Conservation (phyloP, 2,888 invertebrate species). For the Bombylius major region DNA sequence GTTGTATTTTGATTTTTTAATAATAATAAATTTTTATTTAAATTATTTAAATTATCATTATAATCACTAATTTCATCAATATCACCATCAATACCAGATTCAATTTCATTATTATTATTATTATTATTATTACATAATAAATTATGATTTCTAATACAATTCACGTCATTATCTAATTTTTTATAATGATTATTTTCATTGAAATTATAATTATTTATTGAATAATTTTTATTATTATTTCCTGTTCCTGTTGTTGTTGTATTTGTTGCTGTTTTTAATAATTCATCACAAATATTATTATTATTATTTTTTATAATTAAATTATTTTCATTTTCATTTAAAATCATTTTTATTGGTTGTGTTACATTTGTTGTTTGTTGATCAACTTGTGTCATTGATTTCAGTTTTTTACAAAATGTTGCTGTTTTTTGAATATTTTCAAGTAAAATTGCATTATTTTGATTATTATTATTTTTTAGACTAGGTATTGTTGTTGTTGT, state of each 20-base stretch:
- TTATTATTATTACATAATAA: constrained; percentile 1
- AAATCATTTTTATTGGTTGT: too few relatives aligned
- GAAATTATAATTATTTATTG: not conserved
- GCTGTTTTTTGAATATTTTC: constrained; percentile 6
- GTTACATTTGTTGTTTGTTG: too few relatives aligned
- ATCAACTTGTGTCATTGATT: constrained; percentile 6
- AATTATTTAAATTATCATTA: constrained; percentile 16
- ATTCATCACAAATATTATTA: too few relatives aligned
- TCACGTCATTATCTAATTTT: not conserved
- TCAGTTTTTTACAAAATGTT: constrained; percentile 18
- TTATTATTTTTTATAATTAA: too few relatives aligned
- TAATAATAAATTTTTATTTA: not conserved
- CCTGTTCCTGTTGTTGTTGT: constrained; percentile 5
- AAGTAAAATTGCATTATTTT: constrained; percentile 1
- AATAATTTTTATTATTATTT: not conserved
- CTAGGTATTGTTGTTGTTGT: constrained; percentile 12
- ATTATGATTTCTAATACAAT: not conserved
- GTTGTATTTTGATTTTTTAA: constrained; percentile 6
- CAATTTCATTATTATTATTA: constrained; percentile 15
- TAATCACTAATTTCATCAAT: constrained; percentile 13
- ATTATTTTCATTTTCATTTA: too few relatives aligned
- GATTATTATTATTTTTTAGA: not conserved
- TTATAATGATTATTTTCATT: constrained; percentile 2
- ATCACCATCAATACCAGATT: constrained; percentile 18
- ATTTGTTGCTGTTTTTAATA: too few relatives aligned